Conservation (phyloP, 2,113 vertebrate genomes). For the Heloderma charlesbogerti region DNA sequence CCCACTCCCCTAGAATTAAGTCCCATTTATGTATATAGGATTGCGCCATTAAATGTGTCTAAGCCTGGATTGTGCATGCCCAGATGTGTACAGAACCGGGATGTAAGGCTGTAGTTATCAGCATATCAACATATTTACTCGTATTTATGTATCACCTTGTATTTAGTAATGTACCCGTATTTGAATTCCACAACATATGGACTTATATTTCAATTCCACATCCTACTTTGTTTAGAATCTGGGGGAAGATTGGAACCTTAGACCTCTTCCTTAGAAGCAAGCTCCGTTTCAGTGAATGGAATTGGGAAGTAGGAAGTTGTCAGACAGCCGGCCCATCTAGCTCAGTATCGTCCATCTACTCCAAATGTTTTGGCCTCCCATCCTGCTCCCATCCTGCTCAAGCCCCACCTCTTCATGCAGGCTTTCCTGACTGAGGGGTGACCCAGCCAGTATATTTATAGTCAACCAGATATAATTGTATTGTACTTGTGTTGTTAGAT, state of each 20-base stretch:
- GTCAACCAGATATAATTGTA: too few species aligned
- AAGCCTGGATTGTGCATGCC: background rate
- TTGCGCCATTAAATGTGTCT: background rate
- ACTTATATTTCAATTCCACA: background rate
- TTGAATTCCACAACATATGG: background rate
- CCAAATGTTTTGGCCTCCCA: too few species aligned
- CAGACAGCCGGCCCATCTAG: too few species aligned
- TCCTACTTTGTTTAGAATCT: background rate
- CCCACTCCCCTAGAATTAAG: background rate
- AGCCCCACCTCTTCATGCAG: too few species aligned
- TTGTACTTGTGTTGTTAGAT: too few species aligned
- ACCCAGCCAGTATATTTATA: too few species aligned
- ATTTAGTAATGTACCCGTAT: background rate
- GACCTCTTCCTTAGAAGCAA: background rate
- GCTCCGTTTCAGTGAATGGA: too few species aligned
- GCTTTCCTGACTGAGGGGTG: too few species aligned
- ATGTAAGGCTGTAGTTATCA: background rate
- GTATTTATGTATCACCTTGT: background rate
- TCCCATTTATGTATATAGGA: background rate
- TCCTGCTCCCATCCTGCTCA: too few species aligned
- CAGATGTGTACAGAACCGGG: background rate
- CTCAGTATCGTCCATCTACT: background rate
- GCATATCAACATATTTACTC: background rate
- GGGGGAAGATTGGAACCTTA: background rate
- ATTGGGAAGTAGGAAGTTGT: too few species aligned